These are phyloP conservation scores for Parthenolecanium corni DNA, from an alignment of 2,888 invertebrate species.

Conservation along the genomic window DNA sequence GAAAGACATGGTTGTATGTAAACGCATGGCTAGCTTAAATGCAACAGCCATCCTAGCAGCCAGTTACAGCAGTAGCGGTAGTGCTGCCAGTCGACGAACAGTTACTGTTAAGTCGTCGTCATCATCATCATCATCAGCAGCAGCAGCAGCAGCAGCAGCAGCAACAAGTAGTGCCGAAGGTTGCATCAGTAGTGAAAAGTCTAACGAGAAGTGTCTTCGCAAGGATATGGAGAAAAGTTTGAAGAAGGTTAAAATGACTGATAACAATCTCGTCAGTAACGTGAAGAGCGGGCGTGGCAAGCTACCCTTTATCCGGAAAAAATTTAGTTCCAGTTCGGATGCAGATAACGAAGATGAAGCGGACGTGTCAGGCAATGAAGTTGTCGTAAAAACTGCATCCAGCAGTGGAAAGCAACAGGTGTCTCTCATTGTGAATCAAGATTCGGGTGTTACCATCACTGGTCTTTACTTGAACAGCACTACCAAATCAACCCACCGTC, in stretches of 20 bases:
- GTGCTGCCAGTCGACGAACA: slow-evolving; percentile 5
- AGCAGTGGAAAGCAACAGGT: slow-evolving; percentile 30
- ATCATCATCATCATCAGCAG: slow-evolving; percentile 1
- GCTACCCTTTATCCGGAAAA: slow-evolving; percentile 18
- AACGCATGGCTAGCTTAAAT: slow-evolving; percentile 83
- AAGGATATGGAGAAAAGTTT: slow-evolving; percentile 16
- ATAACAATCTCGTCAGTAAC: neutral
- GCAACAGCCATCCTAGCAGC: slow-evolving; percentile 82
- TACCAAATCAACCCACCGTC: slow-evolving; percentile 61
- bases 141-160: neutral
- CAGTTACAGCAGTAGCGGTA: slow-evolving; percentile 52
- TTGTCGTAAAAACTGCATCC: slow-evolving; percentile 18
- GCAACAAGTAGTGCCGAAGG: slow-evolving; percentile 13
- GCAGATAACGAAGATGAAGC: slow-evolving; percentile 44
- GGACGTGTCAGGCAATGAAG: slow-evolving; percentile 12
- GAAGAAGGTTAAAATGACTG: neutral
- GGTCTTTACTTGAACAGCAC: slow-evolving; percentile 70
- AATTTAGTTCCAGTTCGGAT: slow-evolving; percentile 31
- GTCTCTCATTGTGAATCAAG: slow-evolving; percentile 69
- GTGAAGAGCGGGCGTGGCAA: slow-evolving; percentile 1
- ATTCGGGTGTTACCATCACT: slow-evolving; percentile 76
- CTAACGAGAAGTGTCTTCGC: slow-evolving; percentile 31
- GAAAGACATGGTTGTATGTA: slow-evolving; percentile 76
- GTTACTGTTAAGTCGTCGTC: slow-evolving; percentile 3
- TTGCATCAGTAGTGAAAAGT: slow-evolving; percentile 24